Percentiles rank a stretch among this genome's conserved stretches.
phyloP scores from a whole-genome alignment of 2,888 invertebrate species.

The Cyaniris semiargus region DNA sequence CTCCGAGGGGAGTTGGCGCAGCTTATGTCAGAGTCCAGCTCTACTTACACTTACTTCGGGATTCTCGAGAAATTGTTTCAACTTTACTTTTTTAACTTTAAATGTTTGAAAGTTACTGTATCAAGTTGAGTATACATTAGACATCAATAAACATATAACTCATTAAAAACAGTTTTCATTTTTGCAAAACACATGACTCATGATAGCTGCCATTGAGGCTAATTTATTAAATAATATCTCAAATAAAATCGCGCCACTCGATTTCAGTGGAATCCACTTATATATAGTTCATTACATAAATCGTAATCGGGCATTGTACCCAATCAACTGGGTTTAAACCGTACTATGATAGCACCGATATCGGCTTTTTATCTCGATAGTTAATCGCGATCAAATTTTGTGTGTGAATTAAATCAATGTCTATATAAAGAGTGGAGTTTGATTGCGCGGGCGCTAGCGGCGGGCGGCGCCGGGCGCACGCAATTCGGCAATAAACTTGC shows the following conservation, averaged over 20 bases:
- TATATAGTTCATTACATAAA: constrained; percentile 7
- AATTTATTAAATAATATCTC: neutral
- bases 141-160: neutral
- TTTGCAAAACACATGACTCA: neutral
- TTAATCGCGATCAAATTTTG: constrained; percentile 53
- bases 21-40: constrained; percentile 10
- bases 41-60: constrained; percentile 15
- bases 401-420: constrained; percentile 77
- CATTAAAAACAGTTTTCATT: neutral
- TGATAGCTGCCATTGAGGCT: neutral
- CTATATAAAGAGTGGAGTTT: constrained; percentile 74
- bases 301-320: constrained; percentile 3
- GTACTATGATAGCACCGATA: constrained; percentile 1
- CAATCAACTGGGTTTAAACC: neutral
- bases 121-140: neutral
- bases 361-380: constrained; percentile 29
- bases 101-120: neutral
- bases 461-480: constrained; percentile 53
- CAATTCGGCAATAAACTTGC: constrained; percentile 76
- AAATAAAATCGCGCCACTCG: neutral
- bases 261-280: neutral
- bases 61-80: neutral
- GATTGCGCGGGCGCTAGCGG: constrained; percentile 56
- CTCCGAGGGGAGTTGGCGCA: constrained; percentile 10
- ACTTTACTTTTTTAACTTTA: neutral